Base-by-base conservation (phyloP, 2,797 vertebrate genomes). In the Acipenser transmontanus region DNA sequence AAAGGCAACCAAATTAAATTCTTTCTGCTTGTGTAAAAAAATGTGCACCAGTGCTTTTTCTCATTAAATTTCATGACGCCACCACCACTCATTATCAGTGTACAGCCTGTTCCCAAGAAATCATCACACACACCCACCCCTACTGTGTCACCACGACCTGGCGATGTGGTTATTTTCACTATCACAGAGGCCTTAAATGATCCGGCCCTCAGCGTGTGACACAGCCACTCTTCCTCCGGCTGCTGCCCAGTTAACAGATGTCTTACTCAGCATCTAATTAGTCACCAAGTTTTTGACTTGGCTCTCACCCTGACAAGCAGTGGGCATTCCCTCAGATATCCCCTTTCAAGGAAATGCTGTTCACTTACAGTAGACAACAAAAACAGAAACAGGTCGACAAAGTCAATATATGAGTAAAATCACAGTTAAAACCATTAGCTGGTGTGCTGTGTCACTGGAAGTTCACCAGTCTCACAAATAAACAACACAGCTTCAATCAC, bases 191-290 rank as follows among this genome's bases (percentile, higher is more conserved):
- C 81, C 76, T 79, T 79, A 47, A 49, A 84, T 81, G 86, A 80
- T 80, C 77, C 77, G 80, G 83, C 75, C 80, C 4, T 34, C 34
- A 79, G 47, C 61, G 81, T 83, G 76, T 82, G 80, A 84, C 84
- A 87, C 86, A 82, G 78, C 34, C 34, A 79, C 82, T 80, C 87
- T 81, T 88, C 85, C 85, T 84, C 80, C 47, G 85, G 87, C 80
- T 85, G 83, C 81, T 59, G 57, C 63, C 54, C 70, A 49, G 70
- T 65, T 80, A 73, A 70, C 77, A 84, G 85, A 88, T 83, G 87
- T 82, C 85, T 86, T 86, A 85, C 79, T 91, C 87, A 89, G 87
- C 87, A 88, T 84, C 80, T 88, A 84, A 89, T 89, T 86, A 84
- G 82, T 85, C 81, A 88, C 82, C 78, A 80, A 89, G 84, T 77